Base-by-base conservation (phyloP, 1,140 invertebrate species). In the Helicorthomorpha holstii region DNA sequence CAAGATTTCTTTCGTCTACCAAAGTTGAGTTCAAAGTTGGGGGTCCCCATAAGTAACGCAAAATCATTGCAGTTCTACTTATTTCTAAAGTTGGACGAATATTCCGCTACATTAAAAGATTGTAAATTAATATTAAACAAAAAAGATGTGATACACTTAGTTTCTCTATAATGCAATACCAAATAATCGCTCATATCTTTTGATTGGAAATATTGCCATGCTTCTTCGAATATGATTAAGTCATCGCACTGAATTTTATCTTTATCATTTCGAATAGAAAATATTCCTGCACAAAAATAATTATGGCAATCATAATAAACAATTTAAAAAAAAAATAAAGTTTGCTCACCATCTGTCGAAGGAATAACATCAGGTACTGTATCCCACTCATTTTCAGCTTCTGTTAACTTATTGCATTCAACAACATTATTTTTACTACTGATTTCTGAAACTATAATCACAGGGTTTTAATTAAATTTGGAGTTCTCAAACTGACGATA, bases 11-110 rank as follows among this genome's bases (percentile, higher is more conserved):
- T 42, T 71, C 66, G 2, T 56, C 48, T 7, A 66, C 46, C 27
- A 73, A 57, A 48, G 63, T 58, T 44, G 57, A 56, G 26, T 67
- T 61, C 4, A 74, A 55, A 48, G 64, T 66, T 7, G 69, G 69
- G 19, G 66, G 65, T 3, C 71, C 70, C 27, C 48, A 62, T 16
- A 63, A 59, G 51, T 59, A 25, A 23, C 44, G 42, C 10, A 48
- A 16, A 34, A 34, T 34, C 16, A 34, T 34, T 7, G 7, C 16
- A 34, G 7, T 34, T 16, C 16, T 7, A 34, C 7, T 7, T 34
- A 34, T 34, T 16, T 16, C 29, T 16, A 34, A 34, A 34, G 29
- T 34, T 16, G 7, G 29, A 34, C 29, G 7, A 34, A 7, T 34
- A 34, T 16, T 34, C 16, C 7, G 16, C 29, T 7, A 16, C 7